Evolutionary conservation across 2,888 invertebrate genomes (phyloP).

Genomic region (Bombylius discolor): DNA sequence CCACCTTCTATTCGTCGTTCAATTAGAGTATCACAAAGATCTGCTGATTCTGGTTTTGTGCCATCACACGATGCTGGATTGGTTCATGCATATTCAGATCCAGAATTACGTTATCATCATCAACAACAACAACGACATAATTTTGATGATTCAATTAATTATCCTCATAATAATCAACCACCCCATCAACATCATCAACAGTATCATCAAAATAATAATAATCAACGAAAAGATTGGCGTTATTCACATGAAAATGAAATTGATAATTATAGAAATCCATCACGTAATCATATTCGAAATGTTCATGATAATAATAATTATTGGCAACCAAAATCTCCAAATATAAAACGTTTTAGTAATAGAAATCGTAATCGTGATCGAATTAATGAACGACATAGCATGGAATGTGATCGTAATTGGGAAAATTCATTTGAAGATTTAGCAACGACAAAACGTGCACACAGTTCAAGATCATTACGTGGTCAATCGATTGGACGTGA

Average conservation of each 20-base stretch:
- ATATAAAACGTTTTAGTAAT: slow-evolving; percentile 23
- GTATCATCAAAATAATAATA: slow-evolving; percentile 1
- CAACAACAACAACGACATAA: not conserved
- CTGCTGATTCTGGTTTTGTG: slow-evolving; percentile 49
- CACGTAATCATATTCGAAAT: not conserved
- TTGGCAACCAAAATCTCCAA: not conserved
- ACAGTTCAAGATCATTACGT: slow-evolving; percentile 27
- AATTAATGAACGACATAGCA: slow-evolving; percentile 36
- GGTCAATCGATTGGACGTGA: slow-evolving; percentile 16
- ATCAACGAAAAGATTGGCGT: slow-evolving; percentile 8
- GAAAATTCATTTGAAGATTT: slow-evolving; percentile 25
- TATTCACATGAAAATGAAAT: slow-evolving; percentile 10
- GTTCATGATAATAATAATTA: not conserved
- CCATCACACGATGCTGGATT: slow-evolving; percentile 38
- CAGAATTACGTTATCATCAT: slow-evolving; percentile 43
- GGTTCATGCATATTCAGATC: slow-evolving; percentile 58
- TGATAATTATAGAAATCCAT: not conserved
- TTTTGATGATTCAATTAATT: no score
- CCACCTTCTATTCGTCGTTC: slow-evolving; percentile 42
- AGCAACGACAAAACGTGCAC: slow-evolving; percentile 24
- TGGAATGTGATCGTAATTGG: slow-evolving; percentile 37
- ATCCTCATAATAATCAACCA: no score
- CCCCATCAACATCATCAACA: slow-evolving; percentile 8
- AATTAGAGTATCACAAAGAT: slow-evolving; percentile 45
- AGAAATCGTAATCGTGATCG: slow-evolving; percentile 26